A percentile compares a stretch with the other conserved stretches of the same genome.
Evolutionary conservation across 2,888 invertebrate genomes (phyloP).

Genomic region (Strigamia maritima): DNA sequence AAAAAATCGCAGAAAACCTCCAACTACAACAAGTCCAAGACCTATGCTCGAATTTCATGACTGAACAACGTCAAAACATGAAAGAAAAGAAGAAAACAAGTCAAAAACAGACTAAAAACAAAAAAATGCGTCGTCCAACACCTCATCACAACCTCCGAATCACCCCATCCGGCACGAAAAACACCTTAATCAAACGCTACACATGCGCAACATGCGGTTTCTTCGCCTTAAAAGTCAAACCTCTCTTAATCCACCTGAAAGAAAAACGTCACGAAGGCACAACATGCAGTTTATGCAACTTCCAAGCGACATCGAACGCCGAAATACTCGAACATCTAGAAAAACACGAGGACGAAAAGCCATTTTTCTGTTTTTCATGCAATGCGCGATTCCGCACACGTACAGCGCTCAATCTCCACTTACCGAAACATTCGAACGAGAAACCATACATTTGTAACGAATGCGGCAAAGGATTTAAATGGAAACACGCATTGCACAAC

Average conservation of each 20-base stretch:
- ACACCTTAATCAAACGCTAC: conserved; percentile 21
- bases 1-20: conserved; percentile 50
- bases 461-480: conserved; percentile 59
- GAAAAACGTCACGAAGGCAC: conserved; percentile 47
- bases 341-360: conserved; percentile 55
- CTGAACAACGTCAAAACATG: conserved; percentile 6
- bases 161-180: neutral
- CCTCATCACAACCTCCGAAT: neutral
- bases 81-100: neutral
- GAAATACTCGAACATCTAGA: conserved; percentile 52
- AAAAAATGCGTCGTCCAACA: neutral
- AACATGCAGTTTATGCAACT: conserved; percentile 52
- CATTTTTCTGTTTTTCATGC: conserved; percentile 59
- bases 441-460: conserved; percentile 58
- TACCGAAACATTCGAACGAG: conserved; percentile 59
- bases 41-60: conserved; percentile 43
- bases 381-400: conserved; percentile 57
- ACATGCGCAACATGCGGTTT: conserved; percentile 42
- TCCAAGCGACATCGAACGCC: conserved; percentile 47
- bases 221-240: conserved; percentile 44
- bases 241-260: conserved; percentile 46
- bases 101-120: neutral
- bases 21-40: conserved; percentile 47
- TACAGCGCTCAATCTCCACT: conserved; percentile 56
- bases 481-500: conserved; percentile 60